A percentile compares a stretch with the other conserved stretches of the same genome.
phyloP scores from a whole-genome alignment of 2,113 vertebrate genomes.

The Oryzias celebensis region DNA sequence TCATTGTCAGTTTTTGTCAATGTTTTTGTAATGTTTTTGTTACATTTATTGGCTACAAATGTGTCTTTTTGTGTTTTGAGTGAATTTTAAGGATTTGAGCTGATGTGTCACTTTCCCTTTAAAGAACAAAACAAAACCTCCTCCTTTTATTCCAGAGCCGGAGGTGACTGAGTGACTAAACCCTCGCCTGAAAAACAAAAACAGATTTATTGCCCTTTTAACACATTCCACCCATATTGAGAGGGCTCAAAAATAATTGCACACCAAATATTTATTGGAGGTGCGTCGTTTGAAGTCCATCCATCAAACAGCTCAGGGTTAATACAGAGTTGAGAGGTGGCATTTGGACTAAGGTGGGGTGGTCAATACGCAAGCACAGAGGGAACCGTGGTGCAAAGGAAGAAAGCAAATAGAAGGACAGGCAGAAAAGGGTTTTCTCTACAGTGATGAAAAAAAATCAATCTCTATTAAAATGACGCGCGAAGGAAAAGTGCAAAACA shows the following conservation, averaged over 20 bases:
- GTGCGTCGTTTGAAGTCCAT: constrained; percentile 9
- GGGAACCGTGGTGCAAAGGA: constrained; percentile 7
- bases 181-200: too few species aligned
- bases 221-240: neutral
- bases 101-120: neutral
- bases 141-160: neutral
- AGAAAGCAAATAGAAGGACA: constrained; percentile 5
- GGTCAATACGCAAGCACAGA: constrained; percentile 6
- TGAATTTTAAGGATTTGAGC: neutral
- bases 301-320: constrained; percentile 6
- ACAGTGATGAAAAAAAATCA: constrained; percentile 8
- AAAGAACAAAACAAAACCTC: neutral
- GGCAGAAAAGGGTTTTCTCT: neutral
- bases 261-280: constrained; percentile 5
- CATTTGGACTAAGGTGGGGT: constrained; percentile 13
- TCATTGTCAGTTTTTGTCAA: too few species aligned
- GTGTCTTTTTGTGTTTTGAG: too few species aligned
- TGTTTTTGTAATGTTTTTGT: too few species aligned
- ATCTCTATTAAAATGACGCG: constrained; percentile 6
- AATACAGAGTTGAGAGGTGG: constrained; percentile 15
- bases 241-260: constrained; percentile 1
- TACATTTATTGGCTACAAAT: too few species aligned
- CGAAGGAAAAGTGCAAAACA: neutral
- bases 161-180: too few species aligned
- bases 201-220: constrained; percentile 9